A percentile compares a stretch with the other conserved stretches of the same genome.
Conservation (phyloP, 2,113 vertebrate genomes). For the Sinocyclocheilus maitianheensis region DNA sequence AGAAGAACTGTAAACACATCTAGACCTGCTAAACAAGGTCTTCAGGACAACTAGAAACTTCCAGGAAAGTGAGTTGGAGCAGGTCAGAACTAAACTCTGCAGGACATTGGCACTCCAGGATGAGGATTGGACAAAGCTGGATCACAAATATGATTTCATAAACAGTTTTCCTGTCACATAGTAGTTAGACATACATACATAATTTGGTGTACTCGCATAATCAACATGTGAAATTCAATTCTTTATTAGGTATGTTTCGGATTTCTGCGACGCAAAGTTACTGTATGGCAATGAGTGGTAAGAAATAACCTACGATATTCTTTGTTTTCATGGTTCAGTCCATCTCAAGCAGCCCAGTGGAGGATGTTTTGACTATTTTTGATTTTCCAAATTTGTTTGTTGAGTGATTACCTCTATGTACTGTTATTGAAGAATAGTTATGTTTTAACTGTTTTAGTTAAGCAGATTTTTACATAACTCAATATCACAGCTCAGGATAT, state of each 20-base stretch:
- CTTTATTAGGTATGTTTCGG: neutral
- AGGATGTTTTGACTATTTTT: no score
- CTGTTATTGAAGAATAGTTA: no score
- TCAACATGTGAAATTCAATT: neutral
- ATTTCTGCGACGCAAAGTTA: fast-evolving
- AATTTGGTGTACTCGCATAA: neutral
- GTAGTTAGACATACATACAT: neutral
- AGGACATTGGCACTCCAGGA: neutral
- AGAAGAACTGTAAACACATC: no score
- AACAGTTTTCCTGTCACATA: neutral
- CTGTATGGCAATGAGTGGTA: neutral
- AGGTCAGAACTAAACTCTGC: neutral
- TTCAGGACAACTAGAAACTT: no score
- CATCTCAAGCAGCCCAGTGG: neutral
- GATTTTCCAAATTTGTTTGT: neutral
- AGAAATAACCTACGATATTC: neutral
- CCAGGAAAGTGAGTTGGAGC: no score
- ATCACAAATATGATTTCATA: neutral
- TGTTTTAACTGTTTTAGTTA: no score
- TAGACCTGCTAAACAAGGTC: no score
- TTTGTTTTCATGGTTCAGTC: neutral
- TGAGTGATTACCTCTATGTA: neutral
- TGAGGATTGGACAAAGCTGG: neutral
- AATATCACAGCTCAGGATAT: no score
- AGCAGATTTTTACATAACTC: no score